phyloP scores from a whole-genome alignment of 1,140 invertebrate genomes.

The Zaprionus tsacasi region DNA sequence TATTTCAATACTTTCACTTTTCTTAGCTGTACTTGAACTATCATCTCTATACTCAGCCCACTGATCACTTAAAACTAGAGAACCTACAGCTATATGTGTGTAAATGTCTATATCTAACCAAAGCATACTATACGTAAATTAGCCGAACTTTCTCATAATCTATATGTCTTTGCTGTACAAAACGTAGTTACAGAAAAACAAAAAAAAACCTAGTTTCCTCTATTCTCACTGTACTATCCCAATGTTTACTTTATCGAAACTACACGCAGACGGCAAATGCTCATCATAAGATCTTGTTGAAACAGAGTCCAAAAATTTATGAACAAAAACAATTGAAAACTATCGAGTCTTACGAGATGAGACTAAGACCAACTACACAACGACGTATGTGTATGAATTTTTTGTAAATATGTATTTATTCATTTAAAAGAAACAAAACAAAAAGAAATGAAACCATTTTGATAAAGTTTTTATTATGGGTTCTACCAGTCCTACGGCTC shows the following conservation, averaged over 20 bases:
- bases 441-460: slow-evolving; percentile 22
- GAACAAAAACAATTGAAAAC: neutral
- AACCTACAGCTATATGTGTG: slow-evolving; percentile 8
- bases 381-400: slow-evolving; percentile 15
- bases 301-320: slow-evolving; percentile 28
- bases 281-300: neutral
- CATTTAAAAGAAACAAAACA: neutral
- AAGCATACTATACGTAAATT: slow-evolving; percentile 42
- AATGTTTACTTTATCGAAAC: slow-evolving; percentile 5
- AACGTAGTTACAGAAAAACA: neutral
- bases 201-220: slow-evolving; percentile 3
- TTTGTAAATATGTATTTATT: slow-evolving; percentile 44
- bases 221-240: slow-evolving; percentile 6
- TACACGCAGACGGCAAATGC: neutral
- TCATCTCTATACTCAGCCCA: neutral
- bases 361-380: slow-evolving; percentile 37
- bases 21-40: slow-evolving; percentile 12
- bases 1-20: neutral
- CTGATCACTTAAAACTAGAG: neutral
- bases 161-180: slow-evolving; percentile 30
- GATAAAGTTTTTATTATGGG: slow-evolving; percentile 45
- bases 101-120: slow-evolving; percentile 59
- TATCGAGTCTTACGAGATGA: slow-evolving; percentile 19
- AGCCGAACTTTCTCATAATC: slow-evolving; percentile 48
- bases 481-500: slow-evolving; percentile 17